Percentiles rank a stretch among this genome's conserved stretches.
Evolutionary conservation across 2,888 invertebrate genomes (phyloP).

Genomic region (Drosophila recens): DNA sequence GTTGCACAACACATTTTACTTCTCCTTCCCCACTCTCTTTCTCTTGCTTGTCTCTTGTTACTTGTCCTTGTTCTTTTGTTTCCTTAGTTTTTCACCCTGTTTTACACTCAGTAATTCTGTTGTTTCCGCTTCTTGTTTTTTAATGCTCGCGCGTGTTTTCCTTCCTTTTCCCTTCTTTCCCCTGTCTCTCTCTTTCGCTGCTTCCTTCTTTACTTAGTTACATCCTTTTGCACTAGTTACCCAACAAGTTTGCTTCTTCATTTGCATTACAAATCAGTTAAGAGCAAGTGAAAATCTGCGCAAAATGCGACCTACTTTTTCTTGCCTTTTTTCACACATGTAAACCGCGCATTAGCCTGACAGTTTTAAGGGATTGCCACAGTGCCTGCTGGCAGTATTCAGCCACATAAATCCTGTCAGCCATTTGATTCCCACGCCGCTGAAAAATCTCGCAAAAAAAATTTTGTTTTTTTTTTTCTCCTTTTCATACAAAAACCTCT

Average conservation of each 20-base stretch:
- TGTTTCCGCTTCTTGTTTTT: constrained; percentile 40
- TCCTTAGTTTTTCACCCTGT: constrained; percentile 7
- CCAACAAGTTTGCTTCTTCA: constrained; percentile 61
- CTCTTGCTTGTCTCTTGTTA: background rate
- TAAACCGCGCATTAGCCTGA: constrained; percentile 58
- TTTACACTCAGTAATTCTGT: constrained; percentile 32
- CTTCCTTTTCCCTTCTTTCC: background rate
- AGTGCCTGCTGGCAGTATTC: constrained; percentile 66
- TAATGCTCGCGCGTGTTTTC: constrained; percentile 32
- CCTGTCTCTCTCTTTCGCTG: background rate
- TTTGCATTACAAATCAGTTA: constrained; percentile 81
- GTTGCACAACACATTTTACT: constrained; percentile 16
- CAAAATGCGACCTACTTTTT: constrained; percentile 69
- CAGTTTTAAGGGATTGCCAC: constrained; percentile 62
- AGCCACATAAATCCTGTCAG: constrained; percentile 66
- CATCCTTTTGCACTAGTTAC: constrained; percentile 68
- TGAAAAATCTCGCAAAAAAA: constrained; percentile 24
- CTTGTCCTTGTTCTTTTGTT: constrained; percentile 9
- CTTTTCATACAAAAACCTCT: constrained; percentile 14
- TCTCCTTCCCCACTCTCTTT: background rate
- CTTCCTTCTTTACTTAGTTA: constrained; percentile 13
- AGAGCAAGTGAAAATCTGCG: constrained; percentile 70
- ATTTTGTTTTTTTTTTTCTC: background rate
- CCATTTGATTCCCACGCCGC: constrained; percentile 60
- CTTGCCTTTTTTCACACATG: constrained; percentile 29